Base-by-base conservation (phyloP, 1,140 invertebrate genomes). In the Euschistus heros region DNA sequence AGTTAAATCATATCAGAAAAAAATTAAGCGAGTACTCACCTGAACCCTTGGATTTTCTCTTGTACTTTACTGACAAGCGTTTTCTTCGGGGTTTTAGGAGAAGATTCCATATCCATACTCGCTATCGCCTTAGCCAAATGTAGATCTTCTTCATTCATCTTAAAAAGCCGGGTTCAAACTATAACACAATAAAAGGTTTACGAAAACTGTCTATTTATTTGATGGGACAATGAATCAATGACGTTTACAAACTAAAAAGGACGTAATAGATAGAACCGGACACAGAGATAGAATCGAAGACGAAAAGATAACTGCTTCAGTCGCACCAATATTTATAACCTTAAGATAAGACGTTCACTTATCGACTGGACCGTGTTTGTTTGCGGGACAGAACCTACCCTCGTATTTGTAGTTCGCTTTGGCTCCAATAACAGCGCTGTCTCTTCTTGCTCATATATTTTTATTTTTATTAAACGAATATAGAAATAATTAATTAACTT, bases 141-240 rank as follows among this genome's bases (percentile, higher is more conserved):
- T 46, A 87, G 68, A 70, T 86, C 81, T 71, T 81, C 79, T 70
- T 86, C 84, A 73, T 85, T 82, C 82, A 85, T 84, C n/a, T 50
- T 50, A 20, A 20, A 50, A 50, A 50, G 22, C 22, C n/a, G 47
- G 22, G 5, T 50, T 20, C n/a, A 50, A 50, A 50, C n/a, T 5
- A 50, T 18, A 50, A 18, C n/a, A 50, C n/a, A 20, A 50, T 10
- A 22, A n/a, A 50, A 47, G 13, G 13, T n/a, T 2, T 20, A 50
- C 47, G n/a, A 18, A 14, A 1, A 2, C n/a, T 3, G 2, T 13
- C n/a, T 50, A 20, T 22, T 2, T 50, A 6, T 37, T 18, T 50
- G 17, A 3, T 8, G n/a, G 3, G 47, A 50, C n/a, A 50, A 50
- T 50, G 2, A 50, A 50, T 1, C 22, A 50, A 50, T 18, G 47